These are phyloP conservation scores for Aphaenogaster rudis DNA, from an alignment of 1,140 invertebrate genomes.

Conservation along the genomic window DNA sequence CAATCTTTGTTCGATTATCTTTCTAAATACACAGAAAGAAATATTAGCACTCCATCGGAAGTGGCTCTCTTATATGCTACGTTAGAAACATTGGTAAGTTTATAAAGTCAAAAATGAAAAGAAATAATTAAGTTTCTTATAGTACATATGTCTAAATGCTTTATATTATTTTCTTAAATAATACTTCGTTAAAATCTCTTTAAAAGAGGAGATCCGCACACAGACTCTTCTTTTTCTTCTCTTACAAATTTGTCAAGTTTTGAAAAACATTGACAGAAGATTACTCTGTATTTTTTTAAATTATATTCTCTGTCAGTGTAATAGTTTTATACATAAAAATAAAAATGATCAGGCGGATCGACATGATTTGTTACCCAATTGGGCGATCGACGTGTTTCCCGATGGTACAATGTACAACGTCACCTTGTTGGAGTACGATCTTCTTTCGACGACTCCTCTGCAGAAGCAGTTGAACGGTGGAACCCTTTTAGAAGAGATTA, in stretches of 20 bases:
- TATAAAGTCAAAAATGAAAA: not conserved
- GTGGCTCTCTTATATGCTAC: slow-evolving; percentile 75
- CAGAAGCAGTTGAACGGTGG: slow-evolving; percentile 83
- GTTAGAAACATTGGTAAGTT: slow-evolving; percentile 80
- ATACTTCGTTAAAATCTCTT: not conserved
- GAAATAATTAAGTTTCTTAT: not conserved
- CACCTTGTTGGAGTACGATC: slow-evolving; percentile 74
- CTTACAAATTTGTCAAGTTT: not conserved
- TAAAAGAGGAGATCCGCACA: not conserved
- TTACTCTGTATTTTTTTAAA: not conserved
- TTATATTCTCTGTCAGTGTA: not conserved
- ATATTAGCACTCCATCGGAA: slow-evolving; percentile 73
- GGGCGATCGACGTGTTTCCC: slow-evolving; percentile 75
- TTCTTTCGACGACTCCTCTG: slow-evolving; percentile 73
- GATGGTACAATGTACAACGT: slow-evolving; percentile 75
- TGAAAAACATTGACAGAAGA: not conserved
- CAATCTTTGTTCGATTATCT: slow-evolving; percentile 72
- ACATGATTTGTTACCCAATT: slow-evolving; percentile 75
- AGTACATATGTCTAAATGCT: not conserved
- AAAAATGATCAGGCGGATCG: slow-evolving; percentile 69
- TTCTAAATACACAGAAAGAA: slow-evolving; percentile 67
- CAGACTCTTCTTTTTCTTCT: not conserved
- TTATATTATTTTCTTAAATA: not conserved
- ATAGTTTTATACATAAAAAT: not conserved
- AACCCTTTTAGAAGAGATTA: slow-evolving; percentile 78